These are phyloP conservation scores for Ceryle rudis DNA, from an alignment of 2,797 vertebrate genomes.

Conservation along the genomic window DNA sequence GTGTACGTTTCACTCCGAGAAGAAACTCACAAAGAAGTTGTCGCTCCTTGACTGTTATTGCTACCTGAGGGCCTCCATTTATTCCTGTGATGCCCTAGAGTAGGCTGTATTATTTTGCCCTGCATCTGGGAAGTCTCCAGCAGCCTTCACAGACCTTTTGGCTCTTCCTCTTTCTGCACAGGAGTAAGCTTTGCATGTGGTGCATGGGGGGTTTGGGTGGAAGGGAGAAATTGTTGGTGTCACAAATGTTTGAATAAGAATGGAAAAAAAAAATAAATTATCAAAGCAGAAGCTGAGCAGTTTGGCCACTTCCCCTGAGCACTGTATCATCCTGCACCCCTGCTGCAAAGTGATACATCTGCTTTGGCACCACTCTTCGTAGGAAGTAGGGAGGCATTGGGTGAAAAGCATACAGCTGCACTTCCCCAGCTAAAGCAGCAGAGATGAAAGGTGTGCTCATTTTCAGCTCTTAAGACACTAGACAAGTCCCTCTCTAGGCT, in stretches of 20 bases:
- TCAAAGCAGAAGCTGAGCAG: slow-evolving; percentile 50
- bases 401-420: not conserved
- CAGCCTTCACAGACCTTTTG: not conserved
- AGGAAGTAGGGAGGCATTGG: not conserved
- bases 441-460: not conserved
- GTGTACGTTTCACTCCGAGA: not conserved
- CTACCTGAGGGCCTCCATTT: not conserved
- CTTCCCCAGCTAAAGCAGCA: not conserved
- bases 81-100: not conserved
- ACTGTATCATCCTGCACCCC: not conserved
- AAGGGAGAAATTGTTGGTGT: slow-evolving; percentile 13
- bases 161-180: slow-evolving; percentile 22
- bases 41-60: not conserved
- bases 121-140: not conserved
- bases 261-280: not conserved
- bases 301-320: slow-evolving; percentile 23
- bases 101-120: not conserved
- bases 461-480: not conserved
- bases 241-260: slow-evolving; percentile 43
- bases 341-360: slow-evolving; percentile 36
- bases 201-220: slow-evolving; percentile 22
- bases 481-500: not conserved
- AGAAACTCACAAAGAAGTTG: not conserved
- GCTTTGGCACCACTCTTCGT: not conserved
- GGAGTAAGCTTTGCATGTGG: slow-evolving; percentile 10